These are phyloP conservation scores for Macaria liturata DNA, from an alignment of 2,888 invertebrate genomes.

Conservation along the genomic window DNA sequence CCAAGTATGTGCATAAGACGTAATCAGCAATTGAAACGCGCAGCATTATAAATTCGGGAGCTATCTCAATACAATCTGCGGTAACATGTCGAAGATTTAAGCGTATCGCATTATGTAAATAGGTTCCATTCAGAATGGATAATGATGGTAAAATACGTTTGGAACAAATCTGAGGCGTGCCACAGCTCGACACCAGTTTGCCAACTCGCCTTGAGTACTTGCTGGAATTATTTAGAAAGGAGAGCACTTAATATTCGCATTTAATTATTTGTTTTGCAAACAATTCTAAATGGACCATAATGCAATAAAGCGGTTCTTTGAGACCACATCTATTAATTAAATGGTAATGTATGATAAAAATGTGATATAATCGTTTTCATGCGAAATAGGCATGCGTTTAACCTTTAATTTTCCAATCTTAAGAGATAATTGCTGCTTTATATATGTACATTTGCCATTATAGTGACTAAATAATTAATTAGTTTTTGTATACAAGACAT, in stretches of 20 bases:
- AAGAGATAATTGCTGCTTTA: no score
- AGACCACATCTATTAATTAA: background rate
- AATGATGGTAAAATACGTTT: conserved; percentile 52
- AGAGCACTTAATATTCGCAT: conserved; percentile 23
- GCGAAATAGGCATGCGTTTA: no score
- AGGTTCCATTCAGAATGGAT: conserved; percentile 52
- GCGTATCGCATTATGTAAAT: conserved; percentile 62
- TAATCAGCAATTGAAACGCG: conserved; percentile 28
- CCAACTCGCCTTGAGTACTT: conserved; percentile 36
- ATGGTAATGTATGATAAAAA: no score
- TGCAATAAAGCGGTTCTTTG: background rate
- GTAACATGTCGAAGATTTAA: conserved; percentile 48
- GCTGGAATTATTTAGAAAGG: conserved; percentile 33
- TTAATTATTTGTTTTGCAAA: conserved; percentile 16
- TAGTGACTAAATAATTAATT: no score
- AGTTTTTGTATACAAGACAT: no score
- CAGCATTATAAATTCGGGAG: conserved; percentile 43
- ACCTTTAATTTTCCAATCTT: no score
- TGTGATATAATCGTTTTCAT: no score
- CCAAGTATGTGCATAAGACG: conserved; percentile 4
- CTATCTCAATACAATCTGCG: conserved; percentile 58
- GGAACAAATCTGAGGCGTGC: conserved; percentile 31
- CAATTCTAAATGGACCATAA: conserved; percentile 5
- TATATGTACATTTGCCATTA: no score
- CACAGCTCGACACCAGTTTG: conserved; percentile 35